Evolutionary conservation across 2,888 invertebrate genomes (phyloP).

Genomic region (Pyrrhia umbra): DNA sequence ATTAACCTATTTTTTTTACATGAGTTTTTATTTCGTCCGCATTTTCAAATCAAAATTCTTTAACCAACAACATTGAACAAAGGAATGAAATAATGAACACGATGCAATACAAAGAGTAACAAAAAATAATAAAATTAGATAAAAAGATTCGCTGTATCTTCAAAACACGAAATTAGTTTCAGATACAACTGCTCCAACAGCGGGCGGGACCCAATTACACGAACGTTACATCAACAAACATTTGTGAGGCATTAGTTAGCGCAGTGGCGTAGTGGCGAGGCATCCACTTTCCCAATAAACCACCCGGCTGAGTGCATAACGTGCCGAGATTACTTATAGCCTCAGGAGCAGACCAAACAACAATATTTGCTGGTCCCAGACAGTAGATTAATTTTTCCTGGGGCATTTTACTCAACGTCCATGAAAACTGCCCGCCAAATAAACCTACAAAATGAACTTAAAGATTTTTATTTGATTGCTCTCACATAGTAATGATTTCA

Average conservation of each 20-base stretch:
- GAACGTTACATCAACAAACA: conserved; percentile 62
- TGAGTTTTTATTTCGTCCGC: neutral
- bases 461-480: conserved; percentile 52
- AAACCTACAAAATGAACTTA: conserved; percentile 57
- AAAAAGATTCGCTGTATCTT: conserved; percentile 12
- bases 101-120: conserved; percentile 4
- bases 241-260: conserved; percentile 69
- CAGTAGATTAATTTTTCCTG: conserved; percentile 87
- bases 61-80: conserved; percentile 27
- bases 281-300: conserved; percentile 86
- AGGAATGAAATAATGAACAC: conserved; percentile 24
- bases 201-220: conserved; percentile 46
- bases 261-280: conserved; percentile 64
- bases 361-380: conserved; percentile 85
- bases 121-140: conserved; percentile 10
- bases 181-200: conserved; percentile 16
- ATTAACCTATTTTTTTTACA: neutral
- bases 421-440: conserved; percentile 63
- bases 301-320: conserved; percentile 83
- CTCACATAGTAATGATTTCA: conserved; percentile 33
- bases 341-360: conserved; percentile 83
- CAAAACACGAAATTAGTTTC: conserved; percentile 18
- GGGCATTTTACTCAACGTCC: conserved; percentile 77
- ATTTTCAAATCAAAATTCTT: conserved; percentile 31
- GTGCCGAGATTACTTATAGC: conserved; percentile 87